Base-by-base conservation (phyloP, 2,888 invertebrate species). In the Agrochola litura region DNA sequence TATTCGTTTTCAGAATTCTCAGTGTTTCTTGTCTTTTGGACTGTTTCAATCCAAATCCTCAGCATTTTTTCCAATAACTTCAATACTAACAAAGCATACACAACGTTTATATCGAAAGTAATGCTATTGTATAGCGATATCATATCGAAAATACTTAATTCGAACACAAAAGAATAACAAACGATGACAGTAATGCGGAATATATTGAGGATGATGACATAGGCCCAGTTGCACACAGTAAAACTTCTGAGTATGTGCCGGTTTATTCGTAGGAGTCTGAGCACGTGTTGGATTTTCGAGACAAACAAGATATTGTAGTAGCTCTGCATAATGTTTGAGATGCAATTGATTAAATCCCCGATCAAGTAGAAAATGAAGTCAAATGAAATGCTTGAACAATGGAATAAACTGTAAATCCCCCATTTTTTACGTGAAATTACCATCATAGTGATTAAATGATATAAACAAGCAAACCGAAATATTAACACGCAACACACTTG, bases 41-140 rank as follows among this genome's bases (percentile, higher is more conserved):
- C 46, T 60, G 61, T 12, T 60, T 46, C 22, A 16, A 69, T 76
- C 70, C 65, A 76, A 25, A 61, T 22, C 4, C 54, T 41, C 37
- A 78, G 77, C 10, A 37, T 46, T 54, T 70, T 70, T 6, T 66
- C 77, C 10, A 66, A 14, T 22, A 78, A n/a, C 30, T 69, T 76
- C 8, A 69, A 30, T 2, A 70, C 3, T 6, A 54, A 52, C 19
- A 64, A 37, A 9, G 69, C 43, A 76, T 70, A 66, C 3, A 65
- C 52, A 10, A 78, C 8, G 22, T 76, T 78, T 0, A 76, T 3
- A 25, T 65, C 46, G 19, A 25, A 65, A 19, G 22, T 9, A 16
- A 54, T 54, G 54, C 54, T 54, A 0, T 9, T 54, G 22, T 54
- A 54, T 54, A 22, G 22, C 22, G 22, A 22, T 22, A 54, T 54